Conservation (phyloP, 2,888 invertebrate genomes). For the Trissolcus brochymenae region DNA sequence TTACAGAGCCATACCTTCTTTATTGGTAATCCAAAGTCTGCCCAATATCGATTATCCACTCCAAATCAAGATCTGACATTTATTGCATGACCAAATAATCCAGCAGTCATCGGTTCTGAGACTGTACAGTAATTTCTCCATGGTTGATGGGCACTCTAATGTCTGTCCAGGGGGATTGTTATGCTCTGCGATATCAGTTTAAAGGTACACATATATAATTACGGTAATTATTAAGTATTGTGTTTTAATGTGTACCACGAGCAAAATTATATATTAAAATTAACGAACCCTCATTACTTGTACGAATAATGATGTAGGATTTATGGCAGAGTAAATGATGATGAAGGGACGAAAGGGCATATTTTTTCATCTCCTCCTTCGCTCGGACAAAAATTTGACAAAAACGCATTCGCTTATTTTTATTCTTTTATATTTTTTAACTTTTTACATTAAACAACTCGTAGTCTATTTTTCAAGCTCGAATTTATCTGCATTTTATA, state of each 20-base stretch:
- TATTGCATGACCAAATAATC: conserved; percentile 47
- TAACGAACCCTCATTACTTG: conserved; percentile 6
- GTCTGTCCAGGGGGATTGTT: conserved; percentile 25
- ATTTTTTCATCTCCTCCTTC: no score
- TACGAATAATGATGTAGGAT: neutral
- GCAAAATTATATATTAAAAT: conserved; percentile 13
- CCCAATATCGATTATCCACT: conserved; percentile 49
- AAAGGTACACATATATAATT: conserved; percentile 26
- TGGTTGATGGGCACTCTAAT: conserved; percentile 41
- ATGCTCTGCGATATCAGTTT: conserved; percentile 33
- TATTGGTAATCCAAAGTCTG: conserved; percentile 51
- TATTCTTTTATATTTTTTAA: no score
- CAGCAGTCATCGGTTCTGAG: conserved; percentile 29
- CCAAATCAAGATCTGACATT: conserved; percentile 46
- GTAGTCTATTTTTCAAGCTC: no score
- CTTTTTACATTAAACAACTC: no score
- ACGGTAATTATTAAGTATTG: conserved; percentile 35
- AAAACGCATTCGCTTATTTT: no score
- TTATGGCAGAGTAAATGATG: no score
- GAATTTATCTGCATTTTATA: no score
- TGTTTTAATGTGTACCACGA: conserved; percentile 26
- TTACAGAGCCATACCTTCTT: conserved; percentile 39
- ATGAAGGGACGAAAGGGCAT: no score
- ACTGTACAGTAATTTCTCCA: conserved; percentile 41
- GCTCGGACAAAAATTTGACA: no score